Percentiles rank a stretch among this genome's conserved stretches.
Evolutionary conservation across 2,113 vertebrate species (phyloP).

Genomic region (Picathartes gymnocephalus): DNA sequence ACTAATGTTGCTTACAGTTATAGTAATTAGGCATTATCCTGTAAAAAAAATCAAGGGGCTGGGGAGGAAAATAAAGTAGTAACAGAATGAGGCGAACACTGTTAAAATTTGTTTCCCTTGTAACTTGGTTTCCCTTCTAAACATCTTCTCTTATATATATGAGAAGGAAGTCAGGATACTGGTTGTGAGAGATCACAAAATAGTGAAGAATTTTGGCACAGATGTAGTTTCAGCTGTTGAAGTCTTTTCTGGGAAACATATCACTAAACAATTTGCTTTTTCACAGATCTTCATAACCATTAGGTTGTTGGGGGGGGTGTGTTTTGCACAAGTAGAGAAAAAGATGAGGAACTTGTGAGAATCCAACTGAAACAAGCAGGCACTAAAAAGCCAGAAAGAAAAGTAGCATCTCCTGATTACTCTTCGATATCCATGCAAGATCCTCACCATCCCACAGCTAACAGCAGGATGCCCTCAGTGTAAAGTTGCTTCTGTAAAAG

Average conservation of each 20-base stretch:
- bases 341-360: neutral
- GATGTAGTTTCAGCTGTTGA: neutral
- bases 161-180: neutral
- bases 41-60: neutral
- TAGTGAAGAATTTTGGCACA: neutral
- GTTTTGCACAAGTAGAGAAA: neutral
- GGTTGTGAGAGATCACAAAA: neutral
- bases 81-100: neutral
- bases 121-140: neutral
- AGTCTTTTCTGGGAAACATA: neutral
- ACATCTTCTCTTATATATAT: neutral
- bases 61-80: neutral
- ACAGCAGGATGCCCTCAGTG: neutral
- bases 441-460: neutral
- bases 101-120: neutral
- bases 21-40: neutral
- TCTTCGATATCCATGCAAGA: neutral
- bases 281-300: neutral
- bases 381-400: neutral
- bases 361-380: neutral
- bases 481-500: neutral
- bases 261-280: neutral
- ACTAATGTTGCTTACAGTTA: neutral
- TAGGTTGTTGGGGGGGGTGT: rapidly evolving
- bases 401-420: neutral